Percentiles rank a stretch among this genome's conserved stretches.
phyloP scores from a whole-genome alignment of 1,140 invertebrate species.

The Octopus sinensis region DNA sequence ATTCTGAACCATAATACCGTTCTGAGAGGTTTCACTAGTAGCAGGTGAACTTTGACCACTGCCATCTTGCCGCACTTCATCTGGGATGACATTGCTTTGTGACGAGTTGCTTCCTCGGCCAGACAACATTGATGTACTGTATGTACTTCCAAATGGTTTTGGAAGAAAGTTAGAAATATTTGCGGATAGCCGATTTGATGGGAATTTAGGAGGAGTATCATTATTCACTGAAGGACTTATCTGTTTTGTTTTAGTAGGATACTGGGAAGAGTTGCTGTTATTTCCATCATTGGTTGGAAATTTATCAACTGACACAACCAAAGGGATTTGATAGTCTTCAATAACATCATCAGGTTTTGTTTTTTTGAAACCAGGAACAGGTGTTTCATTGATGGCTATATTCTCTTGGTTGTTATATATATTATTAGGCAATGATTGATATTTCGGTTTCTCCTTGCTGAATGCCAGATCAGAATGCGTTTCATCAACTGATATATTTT shows the following conservation, averaged over 20 bases:
- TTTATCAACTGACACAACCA: conserved; percentile 29
- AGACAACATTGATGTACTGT: conserved; percentile 38
- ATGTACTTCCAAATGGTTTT: conserved; percentile 42
- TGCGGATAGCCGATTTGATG: conserved; percentile 18
- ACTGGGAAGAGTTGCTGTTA: neutral
- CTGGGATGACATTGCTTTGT: conserved; percentile 26
- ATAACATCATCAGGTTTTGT: conserved; percentile 19
- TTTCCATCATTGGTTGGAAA: neutral
- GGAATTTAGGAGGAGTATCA: conserved; percentile 21
- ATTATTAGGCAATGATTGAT: conserved; percentile 77
- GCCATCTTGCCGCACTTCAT: conserved; percentile 46
- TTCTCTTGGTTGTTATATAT: neutral
- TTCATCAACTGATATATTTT: conserved; percentile 42
- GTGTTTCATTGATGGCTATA: conserved; percentile 15
- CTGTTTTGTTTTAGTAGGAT: neutral
- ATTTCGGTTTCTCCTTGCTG: conserved; percentile 88
- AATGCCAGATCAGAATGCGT: conserved; percentile 57
- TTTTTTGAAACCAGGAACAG: conserved; percentile 12
- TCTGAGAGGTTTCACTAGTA: conserved; percentile 44
- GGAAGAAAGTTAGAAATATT: conserved; percentile 33
- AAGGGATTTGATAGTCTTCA: conserved; percentile 26
- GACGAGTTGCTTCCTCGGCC: conserved; percentile 27
- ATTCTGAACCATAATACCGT: conserved; percentile 9
- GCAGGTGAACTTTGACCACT: conserved; percentile 55
- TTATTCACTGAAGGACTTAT: neutral